A percentile compares a stretch with the other conserved stretches of the same genome.
phyloP scores from a whole-genome alignment of 2,797 vertebrate species.

The Mycteria americana region DNA sequence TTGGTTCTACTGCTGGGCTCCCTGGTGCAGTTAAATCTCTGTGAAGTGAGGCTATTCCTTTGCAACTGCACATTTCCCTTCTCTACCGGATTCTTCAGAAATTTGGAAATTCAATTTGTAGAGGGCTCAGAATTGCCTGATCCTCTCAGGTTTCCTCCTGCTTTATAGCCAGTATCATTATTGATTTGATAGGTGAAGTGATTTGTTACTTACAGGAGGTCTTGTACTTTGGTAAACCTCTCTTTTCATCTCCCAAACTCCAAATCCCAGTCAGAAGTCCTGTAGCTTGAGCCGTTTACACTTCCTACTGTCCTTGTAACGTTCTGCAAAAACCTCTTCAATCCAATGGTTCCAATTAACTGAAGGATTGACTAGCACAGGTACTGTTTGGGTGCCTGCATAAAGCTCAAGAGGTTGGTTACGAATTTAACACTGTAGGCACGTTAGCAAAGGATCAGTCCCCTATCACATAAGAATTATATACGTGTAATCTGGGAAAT shows the following conservation, averaged over 20 bases:
- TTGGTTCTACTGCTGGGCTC: background rate
- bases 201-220: background rate
- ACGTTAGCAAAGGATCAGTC: background rate
- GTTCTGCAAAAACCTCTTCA: background rate
- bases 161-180: background rate
- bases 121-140: background rate
- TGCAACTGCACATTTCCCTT: background rate
- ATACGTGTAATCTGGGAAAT: background rate
- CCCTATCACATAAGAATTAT: background rate
- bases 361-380: background rate
- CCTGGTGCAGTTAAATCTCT: background rate
- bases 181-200: background rate
- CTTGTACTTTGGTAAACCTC: background rate
- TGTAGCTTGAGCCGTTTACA: background rate
- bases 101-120: background rate
- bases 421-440: background rate
- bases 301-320: background rate
- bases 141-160: background rate
- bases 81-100: background rate
- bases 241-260: background rate
- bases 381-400: background rate
- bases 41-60: background rate
- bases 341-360: background rate
- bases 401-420: background rate
- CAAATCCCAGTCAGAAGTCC: background rate